These are phyloP conservation scores for Coregonus sp. DNA, from an alignment of 2,797 vertebrate genomes.

Conservation along the genomic window DNA sequence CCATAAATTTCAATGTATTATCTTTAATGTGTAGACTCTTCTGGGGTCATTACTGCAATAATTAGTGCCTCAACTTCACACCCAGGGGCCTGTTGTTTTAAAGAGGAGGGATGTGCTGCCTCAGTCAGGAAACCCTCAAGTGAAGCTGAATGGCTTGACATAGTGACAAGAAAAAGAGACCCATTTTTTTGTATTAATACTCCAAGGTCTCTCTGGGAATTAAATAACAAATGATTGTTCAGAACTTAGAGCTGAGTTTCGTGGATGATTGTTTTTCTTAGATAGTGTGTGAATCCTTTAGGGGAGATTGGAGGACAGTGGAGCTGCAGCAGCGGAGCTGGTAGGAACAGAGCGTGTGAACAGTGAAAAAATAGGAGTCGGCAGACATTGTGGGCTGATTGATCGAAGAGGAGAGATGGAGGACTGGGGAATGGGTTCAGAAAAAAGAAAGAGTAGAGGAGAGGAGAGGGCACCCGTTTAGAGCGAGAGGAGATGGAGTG, in stretches of 20 bases:
- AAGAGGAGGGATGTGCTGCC: conserved; percentile 41
- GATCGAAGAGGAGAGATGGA: not conserved
- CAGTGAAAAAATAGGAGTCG: not conserved
- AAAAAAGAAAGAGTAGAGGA: not conserved
- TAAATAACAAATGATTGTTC: too few species aligned
- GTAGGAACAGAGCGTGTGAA: not conserved
- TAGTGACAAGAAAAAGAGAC: not conserved
- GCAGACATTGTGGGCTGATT: not conserved
- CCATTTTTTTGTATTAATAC: not conserved
- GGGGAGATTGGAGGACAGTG: not conserved
- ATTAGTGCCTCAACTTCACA: conserved; percentile 67
- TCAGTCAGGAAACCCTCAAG: conserved; percentile 46
- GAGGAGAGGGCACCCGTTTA: not conserved
- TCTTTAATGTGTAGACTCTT: conserved; percentile 72
- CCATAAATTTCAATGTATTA: conserved; percentile 76
- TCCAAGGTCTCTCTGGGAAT: not conserved
- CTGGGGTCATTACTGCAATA: conserved; percentile 73
- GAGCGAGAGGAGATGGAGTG: not conserved
- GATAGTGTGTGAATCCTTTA: not conserved
- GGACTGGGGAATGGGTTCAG: not conserved
- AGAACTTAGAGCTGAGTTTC: not conserved
- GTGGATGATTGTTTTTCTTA: not conserved
- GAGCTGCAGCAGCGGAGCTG: not conserved
- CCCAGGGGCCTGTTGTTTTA: conserved; percentile 56
- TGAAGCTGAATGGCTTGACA: not conserved